Evolutionary conservation across 2,113 vertebrate species (phyloP), one percentile per base, ranked within the genome.

Genomic region (Paradisaea rubra): DNA sequence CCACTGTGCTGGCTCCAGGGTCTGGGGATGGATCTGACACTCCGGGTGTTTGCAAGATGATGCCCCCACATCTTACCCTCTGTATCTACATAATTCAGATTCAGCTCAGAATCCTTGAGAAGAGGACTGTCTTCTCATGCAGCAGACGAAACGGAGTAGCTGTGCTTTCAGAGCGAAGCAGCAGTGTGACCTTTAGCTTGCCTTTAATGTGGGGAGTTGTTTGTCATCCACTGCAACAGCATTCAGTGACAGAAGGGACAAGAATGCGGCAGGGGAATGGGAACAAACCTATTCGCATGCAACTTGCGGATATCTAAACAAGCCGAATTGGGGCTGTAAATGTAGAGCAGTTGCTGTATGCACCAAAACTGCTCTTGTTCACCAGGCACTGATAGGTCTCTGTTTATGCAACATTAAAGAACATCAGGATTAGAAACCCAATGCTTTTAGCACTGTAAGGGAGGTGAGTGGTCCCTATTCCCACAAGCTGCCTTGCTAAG

Each of bases 141-240:
- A 71, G 82, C 44, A 44, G 56, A 56, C 4, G 41, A 39, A 68
- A 30, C 20, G n/a, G 59, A 52, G 44, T n/a, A 21, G 68, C 60
- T 86, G 68, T 68, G 60, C 81, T 73, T 68, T 60, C 41, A 60
- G 65, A 70, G 68, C 0, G 14, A 78, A 92, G 70, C 71, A 28
- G 66, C 71, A 65, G 27, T 2, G 1, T 81, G 96, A 89, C 88
- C 82, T 93, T 93, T 91, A 80, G 63, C 47, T 94, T 81, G 78
- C 60, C 76, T 95, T 86, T 95, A 44, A 56, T 81, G 80, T 86
- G 91, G 60, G 61, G 44, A 92, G 33, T 64, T 94, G 74, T 95
- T 95, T 94, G 88, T 65, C 56, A 81, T 86, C 76, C 56, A 4
- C 47, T 60, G 79, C 60, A 49, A 2, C 20, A 61, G 52, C 64